phyloP scores from a whole-genome alignment of 1,140 invertebrate species.

The Trichoplusia ni region DNA sequence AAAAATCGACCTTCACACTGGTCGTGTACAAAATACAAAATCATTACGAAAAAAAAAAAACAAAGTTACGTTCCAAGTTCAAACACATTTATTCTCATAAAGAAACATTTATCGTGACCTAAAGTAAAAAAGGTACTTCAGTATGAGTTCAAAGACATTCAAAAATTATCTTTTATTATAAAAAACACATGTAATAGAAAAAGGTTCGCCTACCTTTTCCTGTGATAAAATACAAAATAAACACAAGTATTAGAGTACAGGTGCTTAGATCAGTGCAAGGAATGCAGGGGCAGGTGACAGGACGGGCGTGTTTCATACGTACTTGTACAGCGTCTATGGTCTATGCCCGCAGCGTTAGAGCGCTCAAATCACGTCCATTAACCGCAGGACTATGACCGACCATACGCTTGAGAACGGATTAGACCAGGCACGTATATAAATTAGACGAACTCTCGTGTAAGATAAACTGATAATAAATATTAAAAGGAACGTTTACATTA shows the following conservation, averaged over 20 bases:
- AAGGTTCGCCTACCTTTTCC: slow-evolving; percentile 18
- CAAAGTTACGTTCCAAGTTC: background rate
- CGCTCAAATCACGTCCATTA: slow-evolving; percentile 78
- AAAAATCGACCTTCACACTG: no score
- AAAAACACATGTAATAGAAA: slow-evolving; percentile 11
- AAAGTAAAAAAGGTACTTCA: background rate
- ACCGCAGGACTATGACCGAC: slow-evolving; percentile 75
- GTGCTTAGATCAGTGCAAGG: slow-evolving; percentile 69
- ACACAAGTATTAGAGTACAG: slow-evolving; percentile 48
- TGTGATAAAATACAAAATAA: slow-evolving; percentile 38
- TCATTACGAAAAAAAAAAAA: background rate
- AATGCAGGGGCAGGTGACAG: slow-evolving; percentile 76
- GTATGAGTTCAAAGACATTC: background rate
- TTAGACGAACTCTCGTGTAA: no score
- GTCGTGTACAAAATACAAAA: no score
- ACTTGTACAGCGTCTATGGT: slow-evolving; percentile 16
- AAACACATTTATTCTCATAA: background rate
- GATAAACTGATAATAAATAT: no score
- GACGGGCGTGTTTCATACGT: slow-evolving; percentile 56
- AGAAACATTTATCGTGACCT: slow-evolving; percentile 3
- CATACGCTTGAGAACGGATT: slow-evolving; percentile 51
- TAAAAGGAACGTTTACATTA: no score
- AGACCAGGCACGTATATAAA: slow-evolving; percentile 24
- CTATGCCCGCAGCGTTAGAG: slow-evolving; percentile 56
- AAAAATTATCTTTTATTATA: background rate